These are phyloP conservation scores for Venustaconcha ellipsiformis DNA, from an alignment of 1,140 invertebrate genomes.

Conservation along the genomic window DNA sequence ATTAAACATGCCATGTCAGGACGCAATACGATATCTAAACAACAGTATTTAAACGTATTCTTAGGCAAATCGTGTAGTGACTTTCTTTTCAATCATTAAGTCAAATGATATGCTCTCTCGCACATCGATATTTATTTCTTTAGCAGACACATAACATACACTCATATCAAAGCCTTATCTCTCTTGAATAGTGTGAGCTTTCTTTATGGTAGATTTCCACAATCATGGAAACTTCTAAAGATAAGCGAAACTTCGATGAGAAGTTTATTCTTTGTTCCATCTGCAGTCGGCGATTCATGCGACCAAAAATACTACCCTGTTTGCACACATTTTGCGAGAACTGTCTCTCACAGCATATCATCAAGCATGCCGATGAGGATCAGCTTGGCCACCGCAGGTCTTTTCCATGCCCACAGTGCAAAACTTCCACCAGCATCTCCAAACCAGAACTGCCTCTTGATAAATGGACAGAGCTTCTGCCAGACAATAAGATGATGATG, in stretches of 20 bases:
- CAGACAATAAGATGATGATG: constrained; percentile 34
- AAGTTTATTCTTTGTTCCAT: constrained; percentile 30
- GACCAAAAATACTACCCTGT: constrained; percentile 26
- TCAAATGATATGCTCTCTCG: too few species aligned
- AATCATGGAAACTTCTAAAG: too few species aligned
- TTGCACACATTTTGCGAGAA: constrained; percentile 29
- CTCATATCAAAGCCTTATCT: too few species aligned
- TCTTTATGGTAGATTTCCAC: too few species aligned
- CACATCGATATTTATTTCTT: too few species aligned
- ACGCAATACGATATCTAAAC: too few species aligned
- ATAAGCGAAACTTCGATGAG: constrained; percentile 17
- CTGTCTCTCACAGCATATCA: constrained; percentile 28
- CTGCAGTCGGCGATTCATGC: constrained; percentile 20
- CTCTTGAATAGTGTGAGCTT: too few species aligned
- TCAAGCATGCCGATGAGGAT: constrained; percentile 23
- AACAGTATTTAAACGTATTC: too few species aligned
- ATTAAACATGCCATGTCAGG: too few species aligned
- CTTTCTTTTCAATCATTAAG: too few species aligned
- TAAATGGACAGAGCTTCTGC: constrained; percentile 31
- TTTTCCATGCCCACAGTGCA: constrained; percentile 31
- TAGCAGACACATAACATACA: too few species aligned
- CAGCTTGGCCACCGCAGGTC: constrained; percentile 16
- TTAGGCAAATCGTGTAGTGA: too few species aligned
- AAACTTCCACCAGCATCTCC: constrained; percentile 20
- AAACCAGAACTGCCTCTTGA: constrained; percentile 31